Percentiles rank a stretch among this genome's conserved stretches.
Evolutionary conservation across 2,797 vertebrate species (phyloP).

Genomic region (Decapterus maruadsi): DNA sequence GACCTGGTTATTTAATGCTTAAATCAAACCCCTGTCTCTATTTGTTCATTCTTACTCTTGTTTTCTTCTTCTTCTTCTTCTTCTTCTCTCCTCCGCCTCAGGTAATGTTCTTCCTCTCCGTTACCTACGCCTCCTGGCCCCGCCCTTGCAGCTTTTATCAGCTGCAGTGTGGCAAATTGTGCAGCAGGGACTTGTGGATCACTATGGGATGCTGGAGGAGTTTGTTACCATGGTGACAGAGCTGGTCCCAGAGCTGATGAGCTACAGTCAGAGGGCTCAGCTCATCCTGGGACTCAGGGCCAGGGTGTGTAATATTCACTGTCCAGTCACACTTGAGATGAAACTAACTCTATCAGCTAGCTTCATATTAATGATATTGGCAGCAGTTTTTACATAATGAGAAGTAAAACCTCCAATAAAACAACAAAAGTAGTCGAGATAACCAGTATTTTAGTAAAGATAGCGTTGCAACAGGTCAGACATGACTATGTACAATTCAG

Average conservation of each 20-base stretch:
- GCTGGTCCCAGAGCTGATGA: slow-evolving; percentile 86
- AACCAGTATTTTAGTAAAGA: not conserved
- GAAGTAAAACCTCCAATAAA: not conserved
- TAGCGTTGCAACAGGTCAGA: not conserved
- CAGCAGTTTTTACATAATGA: not conserved
- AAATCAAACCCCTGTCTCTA: not conserved
- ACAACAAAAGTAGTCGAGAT: not conserved
- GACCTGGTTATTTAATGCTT: not conserved
- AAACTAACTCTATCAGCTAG: not conserved
- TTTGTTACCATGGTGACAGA: slow-evolving; percentile 85
- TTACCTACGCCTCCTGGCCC: slow-evolving; percentile 80
- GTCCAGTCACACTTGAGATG: not conserved
- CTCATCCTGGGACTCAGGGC: slow-evolving; percentile 88
- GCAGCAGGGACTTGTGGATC: slow-evolving; percentile 78
- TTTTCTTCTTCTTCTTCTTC: not conserved
- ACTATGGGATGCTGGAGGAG: slow-evolving; percentile 86
- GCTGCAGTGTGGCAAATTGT: slow-evolving; percentile 87
- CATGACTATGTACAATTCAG: not conserved
- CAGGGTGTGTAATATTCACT: slow-evolving; percentile 77
- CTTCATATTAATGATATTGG: not conserved
- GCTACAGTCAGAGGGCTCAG: slow-evolving; percentile 87
- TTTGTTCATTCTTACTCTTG: not conserved
- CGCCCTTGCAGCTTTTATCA: slow-evolving; percentile 82
- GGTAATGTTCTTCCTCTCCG: slow-evolving; percentile 77
- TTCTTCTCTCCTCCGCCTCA: slow-evolving; percentile 30